Base-by-base conservation (phyloP, 2,888 invertebrate genomes). In the Athalia circularis region DNA sequence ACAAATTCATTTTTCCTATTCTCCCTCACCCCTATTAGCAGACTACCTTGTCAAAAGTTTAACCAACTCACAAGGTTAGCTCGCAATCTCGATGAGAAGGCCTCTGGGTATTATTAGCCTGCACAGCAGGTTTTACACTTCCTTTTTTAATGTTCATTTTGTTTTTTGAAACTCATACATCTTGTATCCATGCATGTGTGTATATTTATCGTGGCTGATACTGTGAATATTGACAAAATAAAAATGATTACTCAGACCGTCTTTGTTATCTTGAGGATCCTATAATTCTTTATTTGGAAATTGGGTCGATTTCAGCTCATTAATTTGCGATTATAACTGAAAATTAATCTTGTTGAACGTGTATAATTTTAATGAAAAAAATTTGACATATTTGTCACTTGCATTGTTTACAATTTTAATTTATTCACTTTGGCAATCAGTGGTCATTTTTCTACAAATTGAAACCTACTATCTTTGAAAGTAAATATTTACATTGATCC, bases 21-120 rank as follows among this genome's bases (percentile, higher is more conserved):
- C 79, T 78, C 74, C 54, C 77, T 65, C 77, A 64, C 77, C 64
- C 72, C 70, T 64, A 79, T 77, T 65, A 75, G 61, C 74, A 50
- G 50, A 64, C 13, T 45, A 75, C 62, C 75, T 62, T 75, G 75
- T 62, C 75, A 75, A 62, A 54, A 75, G 62, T 75, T 52, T 61
- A 29, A 47, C 64, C 62, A 64, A 75, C 62, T 62, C 64, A 75
- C 75, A 75, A 75, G 75, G 75, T 75, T 64, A 62, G 48, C 45
- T 68, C 50, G 43, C 64, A 43, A 48, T 75, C 62, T 62, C 29
- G 50, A 50, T 61, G 52, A 64, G 62, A 75, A 75, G 15, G 52
- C 75, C 75, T 75, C 50, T 72, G 75, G 62, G 50, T 75, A 75
- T 75, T 75, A 75, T 75, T 75, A 75, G 75, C 62, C 13, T 52